Evolutionary conservation across 2,888 invertebrate genomes (phyloP), one percentile per base, ranked within the genome.

Genomic region (Tachina fera): DNA sequence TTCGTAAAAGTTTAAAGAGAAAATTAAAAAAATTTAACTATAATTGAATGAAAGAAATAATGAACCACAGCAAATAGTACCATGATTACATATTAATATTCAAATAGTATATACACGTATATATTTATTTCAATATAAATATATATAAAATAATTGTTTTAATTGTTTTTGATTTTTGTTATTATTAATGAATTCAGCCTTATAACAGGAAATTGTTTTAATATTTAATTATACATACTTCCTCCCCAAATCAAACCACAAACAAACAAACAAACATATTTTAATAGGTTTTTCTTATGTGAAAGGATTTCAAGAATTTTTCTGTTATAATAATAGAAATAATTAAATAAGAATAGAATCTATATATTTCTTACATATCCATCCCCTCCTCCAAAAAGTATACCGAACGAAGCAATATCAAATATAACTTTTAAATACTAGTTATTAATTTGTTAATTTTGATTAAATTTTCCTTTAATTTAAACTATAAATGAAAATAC

Each of bases 61-160:
- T 80, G 60, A 85, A 87, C 70, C 61, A 87, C 84, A 87, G 80
- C 72, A 83, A 80, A 87, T 87, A 87, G 86, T 86, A 86, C 83
- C 83, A 86, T 83, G 83, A 83, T 86, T 86, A 84, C 65, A 78
- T 78, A 81, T 75, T 75, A 67, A 74, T 53, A 67, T 49, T 51
- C n/a, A 75, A 75, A 74, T 70, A 72, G 68, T 68, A 65, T 9
- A 63, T 53, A 87, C 65, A 86, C 49, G 75, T 79, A 86, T 67
- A 75, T 75, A 82, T 84, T 76, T 81, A 61, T 74, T 65, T 82
- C 67, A 81, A 81, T 67, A 61, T 70, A 83, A 81, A 78, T 60
- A 79, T 70, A 60, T 71, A 79, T 80, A 65, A 81, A 68, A 77
- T 22, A 70, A 72, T 60, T 67, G 63, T 76, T 79, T 51, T 47